Base-by-base conservation (phyloP, 2,888 invertebrate species). In the Protodeltote pygarga region DNA sequence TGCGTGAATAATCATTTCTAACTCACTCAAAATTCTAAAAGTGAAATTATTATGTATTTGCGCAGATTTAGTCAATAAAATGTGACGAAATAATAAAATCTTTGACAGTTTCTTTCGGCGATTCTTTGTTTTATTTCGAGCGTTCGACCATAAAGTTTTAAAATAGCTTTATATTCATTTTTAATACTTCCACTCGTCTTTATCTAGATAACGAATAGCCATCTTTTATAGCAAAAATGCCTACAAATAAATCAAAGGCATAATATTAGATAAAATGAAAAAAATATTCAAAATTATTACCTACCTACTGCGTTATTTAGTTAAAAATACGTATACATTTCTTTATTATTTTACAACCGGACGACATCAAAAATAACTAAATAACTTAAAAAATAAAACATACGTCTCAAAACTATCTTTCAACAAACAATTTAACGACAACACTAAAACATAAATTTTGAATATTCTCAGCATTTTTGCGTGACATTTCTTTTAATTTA, bases 241-340 rank as follows among this genome's bases (percentile, higher is more conserved):
- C 14, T 37, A 5, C 10, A 17, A 48, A 50, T 67, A 71, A 64
- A 65, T 64, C 65, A 64, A 29, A 27, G 33, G 38, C 32, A 38
- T 55, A 55, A 55, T 31, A 40, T 48, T 34, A 49, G 44, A 54
- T 32, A 54, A 44, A 64, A 42, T n/a, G 16, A 32, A 28, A 19
- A 27, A 21, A n/a, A 5, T 34, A 49, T 52, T 28, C 46, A 31
- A 23, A 19, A 21, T 6, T 20, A 29, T 52, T 57, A 48, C 57
- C n/a, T n/a, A n/a, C n/a, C n/a, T 54, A 47, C 48, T 65, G 59
- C 59, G 41, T 40, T 32, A 49, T 59, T 52, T 24, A 48, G 29
- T 60, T 55, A 57, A 54, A 40, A 51, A 48, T 39, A 39, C 53
- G 41, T 66, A 70, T 63, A 53, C 6, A 57, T 57, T 70, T 57